These are phyloP conservation scores for Tribolium castaneum DNA, from an alignment of 1,140 invertebrate genomes.

Conservation along the genomic window DNA sequence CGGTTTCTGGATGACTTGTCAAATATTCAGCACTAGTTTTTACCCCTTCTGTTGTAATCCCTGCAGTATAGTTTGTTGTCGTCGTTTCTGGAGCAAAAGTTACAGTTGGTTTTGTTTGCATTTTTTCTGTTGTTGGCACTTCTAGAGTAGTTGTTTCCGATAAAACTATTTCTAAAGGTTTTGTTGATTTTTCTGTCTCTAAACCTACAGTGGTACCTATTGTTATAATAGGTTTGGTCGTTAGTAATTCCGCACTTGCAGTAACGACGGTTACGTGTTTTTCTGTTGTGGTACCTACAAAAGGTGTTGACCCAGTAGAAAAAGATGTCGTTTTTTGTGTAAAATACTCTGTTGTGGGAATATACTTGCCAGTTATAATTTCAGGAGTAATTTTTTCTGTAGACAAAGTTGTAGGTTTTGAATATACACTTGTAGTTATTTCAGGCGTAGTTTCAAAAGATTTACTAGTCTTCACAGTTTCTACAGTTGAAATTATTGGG, in stretches of 20 bases:
- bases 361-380: neutral
- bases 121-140: neutral
- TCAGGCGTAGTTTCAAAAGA: neutral
- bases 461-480: neutral
- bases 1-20: neutral
- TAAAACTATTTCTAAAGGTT: constrained; percentile 11
- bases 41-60: neutral
- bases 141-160: neutral
- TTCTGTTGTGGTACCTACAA: too few species aligned
- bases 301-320: too few species aligned
- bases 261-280: too few species aligned
- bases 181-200: constrained; percentile 7
- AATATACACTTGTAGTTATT: neutral
- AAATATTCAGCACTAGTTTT: neutral
- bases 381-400: neutral
- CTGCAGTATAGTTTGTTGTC: neutral
- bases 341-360: too few species aligned
- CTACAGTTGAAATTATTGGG: neutral
- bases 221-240: neutral
- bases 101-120: neutral
- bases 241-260: too few species aligned
- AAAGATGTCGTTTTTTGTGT: too few species aligned
- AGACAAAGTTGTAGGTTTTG: neutral
- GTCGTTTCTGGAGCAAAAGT: neutral
- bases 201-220: neutral